Percentiles rank a stretch among this genome's conserved stretches.
phyloP scores from a whole-genome alignment of 1,140 invertebrate genomes.

The Latrodectus geometricus region DNA sequence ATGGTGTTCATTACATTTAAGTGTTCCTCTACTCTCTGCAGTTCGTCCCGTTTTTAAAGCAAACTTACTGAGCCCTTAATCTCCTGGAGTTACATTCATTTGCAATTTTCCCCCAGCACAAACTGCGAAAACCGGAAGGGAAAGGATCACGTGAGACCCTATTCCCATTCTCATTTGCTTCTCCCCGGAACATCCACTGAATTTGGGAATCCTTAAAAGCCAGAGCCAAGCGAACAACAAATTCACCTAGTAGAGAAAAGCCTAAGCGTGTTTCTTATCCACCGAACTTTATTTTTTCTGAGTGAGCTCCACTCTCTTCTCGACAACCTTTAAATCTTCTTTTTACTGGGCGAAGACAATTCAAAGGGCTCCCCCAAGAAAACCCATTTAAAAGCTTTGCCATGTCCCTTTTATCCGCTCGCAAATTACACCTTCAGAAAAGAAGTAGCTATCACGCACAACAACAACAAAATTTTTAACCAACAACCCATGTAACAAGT shows the following conservation, averaged over 20 bases:
- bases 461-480: conserved; percentile 34
- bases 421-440: conserved; percentile 6
- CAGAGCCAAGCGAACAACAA: not conserved
- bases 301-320: not conserved
- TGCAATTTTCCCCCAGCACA: not conserved
- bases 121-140: not conserved
- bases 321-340: not conserved
- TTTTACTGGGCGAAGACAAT: not conserved
- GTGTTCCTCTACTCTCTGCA: too few species aligned
- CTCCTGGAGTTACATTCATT: not conserved
- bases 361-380: not conserved
- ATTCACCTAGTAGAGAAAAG: not conserved
- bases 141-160: not conserved
- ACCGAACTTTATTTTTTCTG: not conserved
- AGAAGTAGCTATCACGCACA: not conserved
- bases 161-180: not conserved
- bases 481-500: conserved; percentile 55
- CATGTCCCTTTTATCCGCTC: conserved; percentile 23
- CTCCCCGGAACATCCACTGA: not conserved
- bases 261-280: not conserved
- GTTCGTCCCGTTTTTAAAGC: too few species aligned
- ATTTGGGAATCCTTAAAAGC: not conserved
- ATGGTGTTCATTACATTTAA: too few species aligned
- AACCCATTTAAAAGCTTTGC: conserved; percentile 37
- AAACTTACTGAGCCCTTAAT: not conserved